Percentiles rank a stretch among this genome's conserved stretches.
phyloP scores from a whole-genome alignment of 2,797 vertebrate species.

The Eulemur mongoz region DNA sequence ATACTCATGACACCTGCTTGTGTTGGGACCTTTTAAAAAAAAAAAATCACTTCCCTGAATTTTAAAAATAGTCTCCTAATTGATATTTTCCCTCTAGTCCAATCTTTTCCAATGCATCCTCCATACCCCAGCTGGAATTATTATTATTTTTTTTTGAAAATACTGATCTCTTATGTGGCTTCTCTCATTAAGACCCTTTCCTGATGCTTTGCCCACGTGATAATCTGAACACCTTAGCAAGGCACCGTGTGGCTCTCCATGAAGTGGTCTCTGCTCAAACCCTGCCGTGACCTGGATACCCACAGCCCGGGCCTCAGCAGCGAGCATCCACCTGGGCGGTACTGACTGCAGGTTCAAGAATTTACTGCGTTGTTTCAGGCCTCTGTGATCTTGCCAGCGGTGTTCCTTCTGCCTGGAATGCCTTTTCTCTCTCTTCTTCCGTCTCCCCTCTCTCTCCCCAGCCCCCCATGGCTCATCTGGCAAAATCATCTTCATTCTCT shows the following conservation, averaged over 20 bases:
- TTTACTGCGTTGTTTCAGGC: not conserved
- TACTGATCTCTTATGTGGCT: not conserved
- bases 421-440: not conserved
- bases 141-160: not conserved
- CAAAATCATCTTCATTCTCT: slow-evolving; percentile 9
- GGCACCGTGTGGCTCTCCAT: not conserved
- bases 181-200: not conserved
- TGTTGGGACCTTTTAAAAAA: not conserved
- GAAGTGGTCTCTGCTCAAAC: not conserved
- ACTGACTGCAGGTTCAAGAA: not conserved
- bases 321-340: too few species aligned
- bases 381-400: not conserved
- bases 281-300: not conserved
- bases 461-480: not conserved
- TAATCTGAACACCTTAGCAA: not conserved
- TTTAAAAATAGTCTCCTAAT: not conserved
- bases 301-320: not conserved
- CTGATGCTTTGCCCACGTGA: not conserved
- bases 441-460: not conserved
- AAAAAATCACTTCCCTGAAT: not conserved
- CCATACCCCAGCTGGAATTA: not conserved
- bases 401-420: not conserved
- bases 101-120: not conserved
- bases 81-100: not conserved
- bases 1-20: not conserved